These are phyloP conservation scores for Leptopilina boulardi DNA, from an alignment of 1,140 invertebrate species.

Conservation along the genomic window DNA sequence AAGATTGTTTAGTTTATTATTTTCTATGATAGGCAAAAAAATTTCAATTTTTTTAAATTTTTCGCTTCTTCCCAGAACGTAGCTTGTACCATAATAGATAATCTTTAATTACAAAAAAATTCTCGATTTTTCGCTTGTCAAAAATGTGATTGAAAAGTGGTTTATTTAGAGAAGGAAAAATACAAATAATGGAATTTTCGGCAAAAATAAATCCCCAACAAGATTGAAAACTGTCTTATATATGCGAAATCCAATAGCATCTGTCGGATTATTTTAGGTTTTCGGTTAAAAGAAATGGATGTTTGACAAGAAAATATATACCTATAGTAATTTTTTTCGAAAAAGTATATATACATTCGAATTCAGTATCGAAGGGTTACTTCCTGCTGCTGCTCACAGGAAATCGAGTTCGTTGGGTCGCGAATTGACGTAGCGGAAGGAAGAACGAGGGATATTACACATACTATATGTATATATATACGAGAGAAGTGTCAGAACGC, in stretches of 20 bases:
- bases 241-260: slow-evolving; percentile 17
- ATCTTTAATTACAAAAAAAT: no score
- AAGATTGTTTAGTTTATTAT: no score
- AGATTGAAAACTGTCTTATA: not conserved
- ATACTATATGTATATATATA: no score
- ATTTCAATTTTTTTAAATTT: no score
- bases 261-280: slow-evolving; percentile 11
- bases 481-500: slow-evolving; percentile 56
- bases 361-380: slow-evolving; percentile 41
- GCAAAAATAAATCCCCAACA: not conserved
- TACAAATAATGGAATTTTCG: not conserved
- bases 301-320: slow-evolving; percentile 10
- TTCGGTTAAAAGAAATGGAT: not conserved
- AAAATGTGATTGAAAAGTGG: no score
- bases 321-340: slow-evolving; percentile 10
- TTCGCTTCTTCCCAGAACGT: no score
- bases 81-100: no score
- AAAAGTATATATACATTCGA: slow-evolving; percentile 53
- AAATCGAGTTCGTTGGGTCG: slow-evolving; percentile 53
- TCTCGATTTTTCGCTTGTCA: no score
- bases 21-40: no score
- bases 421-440: slow-evolving; percentile 62
- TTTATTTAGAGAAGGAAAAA: no score
- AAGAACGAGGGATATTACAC: slow-evolving; percentile 53
- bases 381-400: no score